Percentiles rank a stretch among this genome's conserved stretches.
Evolutionary conservation across 2,888 invertebrate species (phyloP).

Genomic region (Leucoma salicis): DNA sequence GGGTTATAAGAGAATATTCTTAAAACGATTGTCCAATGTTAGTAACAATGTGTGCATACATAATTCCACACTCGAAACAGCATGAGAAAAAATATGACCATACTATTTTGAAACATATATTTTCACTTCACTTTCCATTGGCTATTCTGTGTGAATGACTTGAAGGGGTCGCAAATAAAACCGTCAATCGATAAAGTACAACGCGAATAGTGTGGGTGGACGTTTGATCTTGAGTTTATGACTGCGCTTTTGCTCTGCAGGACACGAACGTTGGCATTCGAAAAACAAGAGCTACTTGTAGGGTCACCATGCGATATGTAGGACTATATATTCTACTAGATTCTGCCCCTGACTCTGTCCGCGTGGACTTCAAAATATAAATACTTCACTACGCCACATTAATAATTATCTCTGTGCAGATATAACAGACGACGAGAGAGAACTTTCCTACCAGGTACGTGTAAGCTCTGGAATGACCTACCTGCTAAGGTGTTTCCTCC

Average conservation of each 20-base stretch:
- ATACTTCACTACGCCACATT: too few species aligned
- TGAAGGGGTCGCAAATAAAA: slow-evolving; percentile 6
- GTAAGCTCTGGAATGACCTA: too few species aligned
- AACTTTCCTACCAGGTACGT: too few species aligned
- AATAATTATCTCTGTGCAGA: too few species aligned
- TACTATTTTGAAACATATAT: slow-evolving; percentile 6
- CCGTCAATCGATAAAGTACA: slow-evolving; percentile 16
- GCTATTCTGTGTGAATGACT: slow-evolving; percentile 1
- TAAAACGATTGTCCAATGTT: too few species aligned
- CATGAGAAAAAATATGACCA: slow-evolving; percentile 21
- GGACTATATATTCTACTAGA: not conserved
- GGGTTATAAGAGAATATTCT: too few species aligned
- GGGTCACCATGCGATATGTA: slow-evolving; percentile 32
- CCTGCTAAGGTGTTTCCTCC: too few species aligned
- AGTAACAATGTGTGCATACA: slow-evolving; percentile 26
- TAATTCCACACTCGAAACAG: slow-evolving; percentile 16
- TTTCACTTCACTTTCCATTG: slow-evolving; percentile 18
- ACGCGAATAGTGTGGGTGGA: slow-evolving; percentile 14
- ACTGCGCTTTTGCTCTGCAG: slow-evolving; percentile 56
- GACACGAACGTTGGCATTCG: slow-evolving; percentile 53
- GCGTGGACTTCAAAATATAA: too few species aligned
- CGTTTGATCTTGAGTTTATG: slow-evolving; percentile 44
- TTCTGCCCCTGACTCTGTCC: too few species aligned
- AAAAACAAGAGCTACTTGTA: slow-evolving; percentile 62
- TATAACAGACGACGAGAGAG: too few species aligned